These are phyloP conservation scores for Neolamprologus ventralis DNA, from an alignment of 2,113 vertebrate genomes.

Conservation along the genomic window DNA sequence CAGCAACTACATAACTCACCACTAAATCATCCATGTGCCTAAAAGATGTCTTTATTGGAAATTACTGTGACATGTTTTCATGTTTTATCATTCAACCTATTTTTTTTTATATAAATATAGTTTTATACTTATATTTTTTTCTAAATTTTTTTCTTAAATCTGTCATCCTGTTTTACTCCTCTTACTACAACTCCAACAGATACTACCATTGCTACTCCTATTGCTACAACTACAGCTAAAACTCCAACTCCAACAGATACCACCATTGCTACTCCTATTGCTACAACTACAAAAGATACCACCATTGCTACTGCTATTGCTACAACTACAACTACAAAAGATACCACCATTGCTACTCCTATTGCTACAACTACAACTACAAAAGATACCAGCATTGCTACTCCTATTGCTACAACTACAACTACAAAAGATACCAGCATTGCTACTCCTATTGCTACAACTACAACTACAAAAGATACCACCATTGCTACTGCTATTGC, in stretches of 20 bases:
- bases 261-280: rapidly evolving
- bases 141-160: rapidly evolving
- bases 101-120: neutral
- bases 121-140: neutral
- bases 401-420: rapidly evolving
- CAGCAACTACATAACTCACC: neutral
- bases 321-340: neutral
- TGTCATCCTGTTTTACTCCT: neutral
- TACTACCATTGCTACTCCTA: rapidly evolving
- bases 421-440: rapidly evolving
- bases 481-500: rapidly evolving
- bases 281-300: rapidly evolving
- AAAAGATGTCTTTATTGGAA: neutral
- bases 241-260: no score
- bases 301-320: rapidly evolving
- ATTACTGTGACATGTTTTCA: neutral
- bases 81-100: neutral
- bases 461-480: rapidly evolving
- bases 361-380: rapidly evolving
- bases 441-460: no score
- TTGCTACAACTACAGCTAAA: no score
- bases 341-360: rapidly evolving
- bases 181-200: no score
- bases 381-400: rapidly evolving
- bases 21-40: neutral